phyloP scores from a whole-genome alignment of 30 jellyfish, hydroid and myxozoan genomes.

The Aurelia coerulea region DNA sequence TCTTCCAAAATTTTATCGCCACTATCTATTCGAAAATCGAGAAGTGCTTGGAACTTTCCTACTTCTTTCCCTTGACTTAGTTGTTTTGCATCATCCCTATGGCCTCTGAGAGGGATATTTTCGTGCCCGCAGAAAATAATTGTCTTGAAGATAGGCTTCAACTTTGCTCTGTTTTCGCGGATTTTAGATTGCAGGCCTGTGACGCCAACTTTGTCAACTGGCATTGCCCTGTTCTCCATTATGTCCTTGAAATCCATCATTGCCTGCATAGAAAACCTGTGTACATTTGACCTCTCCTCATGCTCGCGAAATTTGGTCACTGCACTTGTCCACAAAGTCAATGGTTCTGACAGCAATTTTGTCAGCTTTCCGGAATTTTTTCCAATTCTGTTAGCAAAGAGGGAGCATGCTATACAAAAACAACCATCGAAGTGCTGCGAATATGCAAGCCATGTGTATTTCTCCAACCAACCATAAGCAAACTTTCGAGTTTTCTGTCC shows the following conservation, averaged over 20 bases:
- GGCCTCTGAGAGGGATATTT: neutral
- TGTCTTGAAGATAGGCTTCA: too few species aligned
- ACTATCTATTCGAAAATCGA: constrained; percentile 37
- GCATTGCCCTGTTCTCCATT: neutral
- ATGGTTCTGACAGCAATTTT: neutral
- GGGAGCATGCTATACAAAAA: neutral
- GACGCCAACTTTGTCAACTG: neutral
- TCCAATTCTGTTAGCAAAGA: neutral
- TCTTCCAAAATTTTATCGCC: constrained; percentile 17
- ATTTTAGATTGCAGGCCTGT: neutral
- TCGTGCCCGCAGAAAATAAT: too few species aligned
- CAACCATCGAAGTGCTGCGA: neutral
- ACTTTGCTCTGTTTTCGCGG: too few species aligned
- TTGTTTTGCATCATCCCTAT: neutral
- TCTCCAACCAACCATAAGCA: neutral
- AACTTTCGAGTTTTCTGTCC: neutral
- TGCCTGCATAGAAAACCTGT: neutral
- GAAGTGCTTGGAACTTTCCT: constrained; percentile 40
- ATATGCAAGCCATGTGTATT: neutral
- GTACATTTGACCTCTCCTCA: neutral
- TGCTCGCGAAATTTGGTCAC: neutral
- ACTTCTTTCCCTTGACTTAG: neutral
- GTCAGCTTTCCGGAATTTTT: neutral
- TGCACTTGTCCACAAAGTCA: neutral
- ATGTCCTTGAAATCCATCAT: neutral